Conservation (phyloP, 2,888 invertebrate genomes). For the Gastracanthus pulcherrimus region DNA sequence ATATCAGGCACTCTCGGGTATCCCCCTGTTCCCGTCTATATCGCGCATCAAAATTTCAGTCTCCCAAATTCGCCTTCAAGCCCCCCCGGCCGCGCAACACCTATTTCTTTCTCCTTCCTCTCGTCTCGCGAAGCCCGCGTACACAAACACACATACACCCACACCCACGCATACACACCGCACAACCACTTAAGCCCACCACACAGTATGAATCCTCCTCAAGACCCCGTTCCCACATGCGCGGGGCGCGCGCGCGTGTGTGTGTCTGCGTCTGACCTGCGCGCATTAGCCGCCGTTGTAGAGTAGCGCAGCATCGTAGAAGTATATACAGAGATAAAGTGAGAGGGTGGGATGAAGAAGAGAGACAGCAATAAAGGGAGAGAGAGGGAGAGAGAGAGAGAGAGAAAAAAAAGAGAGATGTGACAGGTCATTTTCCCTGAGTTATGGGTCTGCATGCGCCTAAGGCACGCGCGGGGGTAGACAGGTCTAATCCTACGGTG, state of each 20-base stretch:
- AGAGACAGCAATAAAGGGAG: neutral
- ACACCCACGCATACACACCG: slow-evolving; percentile 1
- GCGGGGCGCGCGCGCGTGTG: slow-evolving; percentile 43
- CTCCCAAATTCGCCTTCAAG: neutral
- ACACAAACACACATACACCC: neutral
- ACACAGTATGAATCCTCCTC: slow-evolving; percentile 40
- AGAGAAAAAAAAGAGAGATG: neutral
- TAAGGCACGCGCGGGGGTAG: too few relatives aligned
- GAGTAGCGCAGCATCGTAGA: neutral
- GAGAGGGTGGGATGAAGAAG: neutral
- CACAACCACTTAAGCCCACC: slow-evolving; percentile 26
- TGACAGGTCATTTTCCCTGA: neutral
- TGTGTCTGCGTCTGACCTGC: slow-evolving; percentile 28
- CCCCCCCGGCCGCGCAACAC: neutral
- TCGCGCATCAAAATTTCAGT: neutral
- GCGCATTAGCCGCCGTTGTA: slow-evolving; percentile 5
- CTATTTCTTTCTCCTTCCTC: neutral
- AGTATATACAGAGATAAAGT: neutral
- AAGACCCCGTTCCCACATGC: slow-evolving; percentile 50
- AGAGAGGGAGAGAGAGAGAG: neutral
- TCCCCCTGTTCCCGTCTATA: neutral
- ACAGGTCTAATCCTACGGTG: too few relatives aligned
- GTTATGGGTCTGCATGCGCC: too few relatives aligned
- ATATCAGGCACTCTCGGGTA: neutral
- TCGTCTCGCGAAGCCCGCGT: neutral